phyloP scores from a whole-genome alignment of 2,888 invertebrate species.

The Agrypnus murinus region DNA sequence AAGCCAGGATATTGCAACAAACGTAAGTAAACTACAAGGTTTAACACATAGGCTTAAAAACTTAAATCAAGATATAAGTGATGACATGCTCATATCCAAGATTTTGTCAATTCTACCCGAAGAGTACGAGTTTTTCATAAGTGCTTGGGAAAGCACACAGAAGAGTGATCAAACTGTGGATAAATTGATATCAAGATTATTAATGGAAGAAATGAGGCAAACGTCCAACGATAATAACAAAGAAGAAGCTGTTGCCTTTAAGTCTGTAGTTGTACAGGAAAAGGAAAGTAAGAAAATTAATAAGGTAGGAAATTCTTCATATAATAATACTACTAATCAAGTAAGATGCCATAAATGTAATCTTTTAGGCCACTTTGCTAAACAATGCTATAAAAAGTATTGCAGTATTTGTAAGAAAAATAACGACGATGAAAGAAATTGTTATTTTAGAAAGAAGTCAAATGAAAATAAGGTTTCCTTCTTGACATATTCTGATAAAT shows the following conservation, averaged over 20 bases:
- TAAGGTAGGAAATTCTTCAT: too few relatives aligned
- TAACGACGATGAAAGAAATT: too few relatives aligned
- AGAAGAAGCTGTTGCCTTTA: background rate
- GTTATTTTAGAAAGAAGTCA: too few relatives aligned
- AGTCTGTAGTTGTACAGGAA: background rate
- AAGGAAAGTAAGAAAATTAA: background rate
- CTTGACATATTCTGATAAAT: too few relatives aligned
- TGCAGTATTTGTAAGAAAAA: too few relatives aligned
- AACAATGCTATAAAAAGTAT: too few relatives aligned
- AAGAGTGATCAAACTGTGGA: conserved; percentile 52
- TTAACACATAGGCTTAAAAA: too few relatives aligned
- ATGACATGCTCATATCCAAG: conserved; percentile 55
- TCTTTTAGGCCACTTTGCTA: too few relatives aligned
- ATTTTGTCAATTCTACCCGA: conserved; percentile 61
- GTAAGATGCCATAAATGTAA: background rate
- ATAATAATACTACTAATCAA: background rate
- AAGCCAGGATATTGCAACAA: too few relatives aligned
- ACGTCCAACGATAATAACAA: background rate
- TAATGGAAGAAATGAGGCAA: conserved; percentile 51
- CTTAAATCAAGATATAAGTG: too few relatives aligned
- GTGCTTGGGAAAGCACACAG: conserved; percentile 58
- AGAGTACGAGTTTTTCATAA: conserved; percentile 62
- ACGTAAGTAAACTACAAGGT: too few relatives aligned
- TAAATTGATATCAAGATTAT: conserved; percentile 52
- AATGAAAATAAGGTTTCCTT: too few relatives aligned